phyloP scores from a whole-genome alignment of 2,888 invertebrate species.

The Brassicogethes aeneus region DNA sequence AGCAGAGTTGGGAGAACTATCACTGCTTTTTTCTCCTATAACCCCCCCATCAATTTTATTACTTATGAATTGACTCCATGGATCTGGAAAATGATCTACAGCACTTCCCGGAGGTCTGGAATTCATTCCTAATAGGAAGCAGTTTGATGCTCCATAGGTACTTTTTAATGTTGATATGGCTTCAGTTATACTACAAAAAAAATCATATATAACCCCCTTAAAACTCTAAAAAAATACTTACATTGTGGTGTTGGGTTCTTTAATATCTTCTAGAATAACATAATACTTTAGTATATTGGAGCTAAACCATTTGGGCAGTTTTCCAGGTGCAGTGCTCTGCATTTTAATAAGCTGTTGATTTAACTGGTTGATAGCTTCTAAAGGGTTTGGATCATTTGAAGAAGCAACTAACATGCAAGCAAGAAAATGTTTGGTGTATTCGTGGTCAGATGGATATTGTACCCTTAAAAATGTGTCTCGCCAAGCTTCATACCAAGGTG shows the following conservation, averaged over 20 bases:
- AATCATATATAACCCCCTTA: background rate
- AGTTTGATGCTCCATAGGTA: slow-evolving; percentile 77
- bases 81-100: slow-evolving; percentile 59
- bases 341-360: slow-evolving; percentile 73
- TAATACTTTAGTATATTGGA: slow-evolving; percentile 79
- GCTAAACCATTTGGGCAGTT: slow-evolving; percentile 76
- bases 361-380: slow-evolving; percentile 73
- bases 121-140: slow-evolving; percentile 85
- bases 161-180: too few relatives aligned
- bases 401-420: slow-evolving; percentile 73
- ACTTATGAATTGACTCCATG: slow-evolving; percentile 74
- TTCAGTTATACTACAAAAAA: slow-evolving; percentile 37
- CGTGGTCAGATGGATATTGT: slow-evolving; percentile 88
- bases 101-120: slow-evolving; percentile 57
- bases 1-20: slow-evolving; percentile 26
- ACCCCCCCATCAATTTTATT: slow-evolving; percentile 37
- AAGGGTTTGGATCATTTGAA: slow-evolving; percentile 63
- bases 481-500: slow-evolving; percentile 96
- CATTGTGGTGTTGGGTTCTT: slow-evolving; percentile 64
- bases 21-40: slow-evolving; percentile 23
- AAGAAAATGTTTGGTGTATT: slow-evolving; percentile 85
- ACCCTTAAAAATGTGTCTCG: slow-evolving; percentile 83
- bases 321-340: slow-evolving; percentile 60
- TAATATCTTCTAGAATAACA: slow-evolving; percentile 79
- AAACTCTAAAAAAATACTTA: slow-evolving; percentile 39